A percentile compares a stretch with the other conserved stretches of the same genome.
Evolutionary conservation across 1,140 invertebrate species (phyloP).

Genomic region (Drosophila willistoni): DNA sequence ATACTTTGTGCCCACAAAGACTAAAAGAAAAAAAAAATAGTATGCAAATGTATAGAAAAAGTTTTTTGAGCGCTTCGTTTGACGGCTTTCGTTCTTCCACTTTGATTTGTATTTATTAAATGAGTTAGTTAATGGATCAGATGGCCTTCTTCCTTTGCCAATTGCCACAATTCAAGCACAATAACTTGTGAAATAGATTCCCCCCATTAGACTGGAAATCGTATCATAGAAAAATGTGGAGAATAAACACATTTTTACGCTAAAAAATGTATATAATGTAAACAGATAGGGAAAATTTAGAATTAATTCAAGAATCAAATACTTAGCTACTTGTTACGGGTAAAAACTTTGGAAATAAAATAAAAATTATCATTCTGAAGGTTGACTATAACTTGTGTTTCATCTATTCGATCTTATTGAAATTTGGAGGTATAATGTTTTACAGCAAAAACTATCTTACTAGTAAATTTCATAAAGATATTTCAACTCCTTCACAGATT

Average conservation of each 20-base stretch:
- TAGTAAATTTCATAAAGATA: no score
- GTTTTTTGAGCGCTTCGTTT: constrained; percentile 31
- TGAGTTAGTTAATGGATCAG: constrained; percentile 80
- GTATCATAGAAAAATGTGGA: not conserved
- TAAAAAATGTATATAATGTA: no score
- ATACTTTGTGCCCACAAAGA: constrained; percentile 22
- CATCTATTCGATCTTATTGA: no score
- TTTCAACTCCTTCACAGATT: no score
- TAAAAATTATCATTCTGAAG: no score
- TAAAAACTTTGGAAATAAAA: no score
- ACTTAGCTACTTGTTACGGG: no score
- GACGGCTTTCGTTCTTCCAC: constrained; percentile 42
- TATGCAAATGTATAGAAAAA: constrained; percentile 7
- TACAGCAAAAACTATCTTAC: no score
- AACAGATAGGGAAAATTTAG: no score
- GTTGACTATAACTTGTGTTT: no score
- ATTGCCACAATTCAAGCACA: constrained; percentile 42
- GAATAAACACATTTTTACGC: not conserved
- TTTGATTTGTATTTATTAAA: constrained; percentile 82
- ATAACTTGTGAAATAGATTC: constrained; percentile 9
- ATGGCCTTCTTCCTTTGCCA: constrained; percentile 45
- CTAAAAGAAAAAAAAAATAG: not conserved
- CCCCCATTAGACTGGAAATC: not conserved
- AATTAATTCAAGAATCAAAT: no score
- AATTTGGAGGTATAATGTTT: no score